Evolutionary conservation across 1,140 invertebrate species (phyloP), one percentile per base, ranked within the genome.

Genomic region (Agrilus planipennis): DNA sequence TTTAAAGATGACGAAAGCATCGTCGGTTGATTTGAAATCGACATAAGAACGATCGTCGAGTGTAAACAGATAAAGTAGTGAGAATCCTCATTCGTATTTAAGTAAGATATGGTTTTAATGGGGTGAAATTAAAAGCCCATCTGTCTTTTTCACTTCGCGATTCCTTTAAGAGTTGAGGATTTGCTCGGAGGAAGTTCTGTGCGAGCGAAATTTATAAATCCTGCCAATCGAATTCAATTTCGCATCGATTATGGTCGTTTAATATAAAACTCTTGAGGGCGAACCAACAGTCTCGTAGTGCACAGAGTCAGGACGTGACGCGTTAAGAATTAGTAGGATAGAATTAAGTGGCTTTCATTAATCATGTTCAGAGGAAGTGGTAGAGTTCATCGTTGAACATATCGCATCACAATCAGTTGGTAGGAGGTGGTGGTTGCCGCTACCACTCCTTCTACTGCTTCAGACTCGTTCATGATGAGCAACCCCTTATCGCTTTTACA

Each of bases 331-430:
- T 51, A 51, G 49, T 45, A 38, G 46, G 51, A 50, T 53, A 45
- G 41, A 53, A 53, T 51, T 53, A 53, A 50, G 46, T 48, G 44
- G 39, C 41, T 43, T 51, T 51, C 51, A 53, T 53, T 53, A 53
- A 53, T 53, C 51, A 53, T 51, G 49, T 45, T 44, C 34, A 44
- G 43, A 42, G 44, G 45, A 41, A 29, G 34, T 41, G 41, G 39
- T 39, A 44, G n/a, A n/a, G n/a, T n/a, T n/a, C n/a, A n/a, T n/a
- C n/a, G n/a, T n/a, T n/a, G n/a, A n/a, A n/a, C n/a, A n/a, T n/a
- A n/a, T n/a, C n/a, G n/a, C n/a, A n/a, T n/a, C n/a, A n/a, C n/a
- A n/a, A n/a, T n/a, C n/a, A n/a, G n/a, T n/a, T n/a, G n/a, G n/a
- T n/a, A n/a, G n/a, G n/a, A n/a, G n/a, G n/a, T n/a, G n/a, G n/a